These are phyloP conservation scores for Isoperla grammatica DNA, from an alignment of 2,888 invertebrate genomes.

Conservation along the genomic window DNA sequence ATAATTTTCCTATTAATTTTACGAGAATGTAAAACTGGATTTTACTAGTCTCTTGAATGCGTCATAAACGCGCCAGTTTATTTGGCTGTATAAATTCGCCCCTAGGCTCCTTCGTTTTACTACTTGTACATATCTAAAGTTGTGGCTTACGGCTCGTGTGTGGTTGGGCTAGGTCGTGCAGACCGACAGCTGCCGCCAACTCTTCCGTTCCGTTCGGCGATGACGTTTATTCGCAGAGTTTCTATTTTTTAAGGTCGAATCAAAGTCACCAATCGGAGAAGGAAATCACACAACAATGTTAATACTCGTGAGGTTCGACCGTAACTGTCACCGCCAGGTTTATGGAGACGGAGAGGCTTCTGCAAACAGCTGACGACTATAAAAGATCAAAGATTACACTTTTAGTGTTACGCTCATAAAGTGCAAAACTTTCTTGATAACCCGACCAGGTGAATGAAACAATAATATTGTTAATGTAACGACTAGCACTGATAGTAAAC, in stretches of 20 bases:
- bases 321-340: no score
- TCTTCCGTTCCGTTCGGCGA: not conserved
- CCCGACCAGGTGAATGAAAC: no score
- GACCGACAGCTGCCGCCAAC: not conserved
- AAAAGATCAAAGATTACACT: no score
- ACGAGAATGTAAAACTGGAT: conserved; percentile 33
- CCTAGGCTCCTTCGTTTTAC: conserved; percentile 10
- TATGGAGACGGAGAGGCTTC: no score
- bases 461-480: no score
- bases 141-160: conserved; percentile 5
- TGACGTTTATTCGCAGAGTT: no score
- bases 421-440: no score
- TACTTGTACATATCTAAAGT: conserved; percentile 2
- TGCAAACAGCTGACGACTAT: no score
- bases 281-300: not conserved
- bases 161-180: not conserved
- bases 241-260: no score
- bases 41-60: conserved; percentile 30
- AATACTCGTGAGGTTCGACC: no score
- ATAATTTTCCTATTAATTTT: conserved; percentile 35
- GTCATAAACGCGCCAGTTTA: conserved; percentile 31
- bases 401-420: no score
- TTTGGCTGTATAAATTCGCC: conserved; percentile 24
- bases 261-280: not conserved
- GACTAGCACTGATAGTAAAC: no score